phyloP scores from a whole-genome alignment of 2,888 invertebrate species.

The Callinectes sapidus region DNA sequence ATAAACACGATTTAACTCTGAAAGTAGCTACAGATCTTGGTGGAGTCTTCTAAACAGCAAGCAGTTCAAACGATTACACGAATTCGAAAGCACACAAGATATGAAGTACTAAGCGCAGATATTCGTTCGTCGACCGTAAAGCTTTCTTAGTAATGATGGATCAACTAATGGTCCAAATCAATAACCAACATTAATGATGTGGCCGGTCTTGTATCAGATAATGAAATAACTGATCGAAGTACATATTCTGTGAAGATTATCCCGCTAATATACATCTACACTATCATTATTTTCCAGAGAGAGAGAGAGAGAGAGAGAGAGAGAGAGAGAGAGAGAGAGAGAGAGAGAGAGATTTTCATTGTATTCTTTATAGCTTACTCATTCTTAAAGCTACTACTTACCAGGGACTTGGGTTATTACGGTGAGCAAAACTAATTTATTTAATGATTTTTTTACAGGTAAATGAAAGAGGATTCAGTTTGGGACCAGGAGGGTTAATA shows the following conservation, averaged over 20 bases:
- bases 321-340: conserved; percentile 17
- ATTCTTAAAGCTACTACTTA: not conserved
- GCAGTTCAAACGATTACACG: too few relatives aligned
- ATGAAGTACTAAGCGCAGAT: too few relatives aligned
- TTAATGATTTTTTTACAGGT: not conserved
- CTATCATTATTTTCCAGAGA: not conserved
- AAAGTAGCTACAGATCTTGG: too few relatives aligned
- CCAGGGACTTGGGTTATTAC: not conserved
- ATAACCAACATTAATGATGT: not conserved
- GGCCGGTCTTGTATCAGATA: not conserved
- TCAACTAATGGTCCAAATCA: not conserved
- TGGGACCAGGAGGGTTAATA: not conserved
- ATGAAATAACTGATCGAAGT: not conserved
- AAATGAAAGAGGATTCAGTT: not conserved
- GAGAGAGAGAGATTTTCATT: conserved; percentile 6
- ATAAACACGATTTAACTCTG: too few relatives aligned
- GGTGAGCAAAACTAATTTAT: not conserved
- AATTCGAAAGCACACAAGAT: too few relatives aligned
- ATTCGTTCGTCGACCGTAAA: not conserved
- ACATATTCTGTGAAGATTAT: not conserved
- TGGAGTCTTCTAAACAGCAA: too few relatives aligned
- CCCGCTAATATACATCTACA: not conserved
- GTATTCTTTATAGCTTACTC: not conserved
- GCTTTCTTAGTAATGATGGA: not conserved
- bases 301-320: not conserved